phyloP scores from a whole-genome alignment of 2,888 invertebrate genomes.

The Ennomos erosarius region DNA sequence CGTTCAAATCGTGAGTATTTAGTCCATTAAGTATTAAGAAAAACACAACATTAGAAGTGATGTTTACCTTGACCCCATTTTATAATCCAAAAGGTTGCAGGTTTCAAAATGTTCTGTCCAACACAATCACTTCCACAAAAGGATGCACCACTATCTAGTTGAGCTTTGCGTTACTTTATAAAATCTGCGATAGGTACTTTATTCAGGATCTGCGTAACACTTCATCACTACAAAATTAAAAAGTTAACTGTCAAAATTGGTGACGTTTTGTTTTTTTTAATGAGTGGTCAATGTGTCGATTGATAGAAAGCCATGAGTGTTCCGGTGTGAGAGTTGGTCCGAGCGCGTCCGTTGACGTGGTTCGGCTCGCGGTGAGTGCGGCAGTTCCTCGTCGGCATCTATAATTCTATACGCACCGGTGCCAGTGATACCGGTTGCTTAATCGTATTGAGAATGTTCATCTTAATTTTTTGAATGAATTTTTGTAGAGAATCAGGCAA shows the following conservation, averaged over 20 bases:
- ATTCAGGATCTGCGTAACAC: constrained; percentile 9
- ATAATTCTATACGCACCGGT: constrained; percentile 40
- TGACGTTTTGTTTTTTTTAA: constrained; percentile 24
- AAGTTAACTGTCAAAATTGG: constrained; percentile 18
- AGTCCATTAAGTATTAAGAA: constrained; percentile 19
- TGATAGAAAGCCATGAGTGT: constrained; percentile 73
- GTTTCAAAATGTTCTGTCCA: constrained; percentile 26
- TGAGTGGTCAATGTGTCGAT: constrained; percentile 52
- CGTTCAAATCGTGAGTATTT: background rate
- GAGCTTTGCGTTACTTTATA: background rate
- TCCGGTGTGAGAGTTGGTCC: constrained; percentile 67
- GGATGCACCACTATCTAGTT: constrained; percentile 20
- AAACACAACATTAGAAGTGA: constrained; percentile 31
- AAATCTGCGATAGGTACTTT: constrained; percentile 7
- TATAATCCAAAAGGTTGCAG: constrained; percentile 45
- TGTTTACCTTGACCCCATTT: constrained; percentile 74
- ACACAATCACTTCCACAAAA: constrained; percentile 32
- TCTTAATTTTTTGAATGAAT: constrained; percentile 13
- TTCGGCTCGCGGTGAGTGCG: constrained; percentile 67
- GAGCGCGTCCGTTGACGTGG: constrained; percentile 73
- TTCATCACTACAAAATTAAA: constrained; percentile 21
- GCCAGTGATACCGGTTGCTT: constrained; percentile 46
- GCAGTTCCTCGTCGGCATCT: constrained; percentile 46
- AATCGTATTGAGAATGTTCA: constrained; percentile 40
- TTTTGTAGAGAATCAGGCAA: background rate